Evolutionary conservation across 2,113 vertebrate genomes (phyloP), one percentile per base, ranked within the genome.

Genomic region (Pogona vitticeps): DNA sequence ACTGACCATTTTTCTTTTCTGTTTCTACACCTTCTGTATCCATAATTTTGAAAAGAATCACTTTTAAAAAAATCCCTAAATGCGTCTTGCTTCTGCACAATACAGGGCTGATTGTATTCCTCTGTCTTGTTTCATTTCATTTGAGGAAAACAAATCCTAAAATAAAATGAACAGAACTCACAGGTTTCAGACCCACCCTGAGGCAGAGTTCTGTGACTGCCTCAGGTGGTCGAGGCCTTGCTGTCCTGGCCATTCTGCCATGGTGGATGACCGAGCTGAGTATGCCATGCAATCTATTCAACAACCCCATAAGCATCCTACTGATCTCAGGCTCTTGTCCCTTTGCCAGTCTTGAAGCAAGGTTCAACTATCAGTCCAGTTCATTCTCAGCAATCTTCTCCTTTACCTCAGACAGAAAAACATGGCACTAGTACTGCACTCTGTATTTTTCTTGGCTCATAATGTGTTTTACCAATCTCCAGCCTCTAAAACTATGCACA

Each of bases 1-100:
- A 23, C 1, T 12, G 56, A 84, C 80, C 21, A 38, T 76, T 87
- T 71, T 70, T 14, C 82, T 82, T 68, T 71, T 6, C 63, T 72
- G 13, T 36, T 82, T 70, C 42, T 70, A 26, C 38, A 67, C 3
- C 33, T 84, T 58, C 61, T 38, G 1, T 26, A 12, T 61, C 33
- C 23, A 8, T 14, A 33, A 2, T 6, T 1, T 81, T 73, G 61
- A 61, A 13, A n/a, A 52, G 52, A 15, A 5, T 17, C 26, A 18
- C 58, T 2, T 76, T 40, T 61, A 12, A 1, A 42, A 28, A 15
- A 2, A 0, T 0, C 10, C 38, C 42, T 58, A 31, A 58, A 5
- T 33, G 76, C 7, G 12, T 52, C n/a, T 63, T 71, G 28, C 46
- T 81, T 76, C 26, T 14, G 10, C 8, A 17, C 28, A 56, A 17